Evolutionary conservation across 1,140 invertebrate genomes (phyloP), one percentile per base, ranked within the genome.

Genomic region (Atopsyche davidsoni): DNA sequence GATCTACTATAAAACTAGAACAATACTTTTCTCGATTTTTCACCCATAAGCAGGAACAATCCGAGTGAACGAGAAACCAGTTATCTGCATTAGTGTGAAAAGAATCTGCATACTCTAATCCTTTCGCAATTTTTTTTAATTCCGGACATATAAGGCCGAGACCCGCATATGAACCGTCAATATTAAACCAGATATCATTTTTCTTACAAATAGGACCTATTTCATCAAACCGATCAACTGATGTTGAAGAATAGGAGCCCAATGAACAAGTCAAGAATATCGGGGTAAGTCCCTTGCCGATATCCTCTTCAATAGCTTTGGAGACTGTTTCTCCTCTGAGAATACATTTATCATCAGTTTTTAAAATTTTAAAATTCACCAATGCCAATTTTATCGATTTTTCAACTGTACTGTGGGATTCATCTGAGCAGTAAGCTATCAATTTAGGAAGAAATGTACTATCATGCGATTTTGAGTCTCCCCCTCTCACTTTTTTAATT

Each of bases 11-110:
- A 38, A 96, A 67, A 0, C 92, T 90, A 25, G 85, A 82, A 4
- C 90, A 95, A 14, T 96, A 68, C 46, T 81, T 82, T 51, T 89
- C 82, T 23, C 85, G 74, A 61, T 92, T 85, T 36, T 79, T 79
- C 1, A 96, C 89, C 92, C 92, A 96, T 61, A 95, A 72, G 32
- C 86, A 84, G 0, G 92, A 92, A 60, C 89, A 92, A 62, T 96
- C 92, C 59, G 92, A 93, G 64, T 91, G 91, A 0, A 88, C 83
- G 14, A 96, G 67, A 60, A 96, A 74, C 83, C 90, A 93, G 69
- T 96, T 96, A 65, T 94, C 94, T 0, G 92, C 87, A 69, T 96
- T 96, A 1, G 87, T 89, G 62, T 94, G 94, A 64, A 96, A 89
- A 0, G 90, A 93, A 62, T 88, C 86, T 0, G 88, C 91, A 63